Evolutionary conservation across 2,888 invertebrate genomes (phyloP), one percentile per base, ranked within the genome.

Genomic region (Lycophotia porphyrea): DNA sequence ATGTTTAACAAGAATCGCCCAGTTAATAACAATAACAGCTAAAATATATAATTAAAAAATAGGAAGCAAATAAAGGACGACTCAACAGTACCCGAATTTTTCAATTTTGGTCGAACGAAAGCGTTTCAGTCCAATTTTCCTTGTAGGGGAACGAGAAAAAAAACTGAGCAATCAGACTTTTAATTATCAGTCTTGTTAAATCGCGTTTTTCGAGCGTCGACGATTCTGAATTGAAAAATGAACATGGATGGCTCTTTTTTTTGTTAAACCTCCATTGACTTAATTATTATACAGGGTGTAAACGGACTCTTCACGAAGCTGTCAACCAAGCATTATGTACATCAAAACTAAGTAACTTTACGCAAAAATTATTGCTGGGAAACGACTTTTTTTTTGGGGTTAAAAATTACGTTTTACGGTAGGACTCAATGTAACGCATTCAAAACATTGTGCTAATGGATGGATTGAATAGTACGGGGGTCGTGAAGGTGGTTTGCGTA

Each of bases 111-210:
- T 68, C 67, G 77, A 71, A 80, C 76, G 81, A 74, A 84, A 87
- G 78, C 81, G 82, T 80, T 84, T 82, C 65, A 31, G 67, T 75
- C 82, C 86, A 84, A 87, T 89, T 90, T 87, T 85, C 87, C 84
- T 88, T 85, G 75, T 80, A 84, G 82, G 84, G 83, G 85, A 90
- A 83, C 61, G 83, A 47, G 61, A 70, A 81, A 87, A 85, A 85
- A 85, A 87, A 84, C 81, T 82, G 86, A 87, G 79, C 87, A 89
- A 87, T 90, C 89, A 77, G 88, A 88, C 85, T 90, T 90, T 87
- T 87, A 91, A 91, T 90, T 90, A 91, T 89, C 89, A 88, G 85
- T 81, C 88, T 87, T 86, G 90, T 89, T 90, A 88, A 88, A 90
- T 88, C 85, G 78, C 86, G 80, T 76, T 83, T 80, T 80, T 70